Evolutionary conservation across 2,113 vertebrate genomes (phyloP).

Genomic region (Passer domesticus): DNA sequence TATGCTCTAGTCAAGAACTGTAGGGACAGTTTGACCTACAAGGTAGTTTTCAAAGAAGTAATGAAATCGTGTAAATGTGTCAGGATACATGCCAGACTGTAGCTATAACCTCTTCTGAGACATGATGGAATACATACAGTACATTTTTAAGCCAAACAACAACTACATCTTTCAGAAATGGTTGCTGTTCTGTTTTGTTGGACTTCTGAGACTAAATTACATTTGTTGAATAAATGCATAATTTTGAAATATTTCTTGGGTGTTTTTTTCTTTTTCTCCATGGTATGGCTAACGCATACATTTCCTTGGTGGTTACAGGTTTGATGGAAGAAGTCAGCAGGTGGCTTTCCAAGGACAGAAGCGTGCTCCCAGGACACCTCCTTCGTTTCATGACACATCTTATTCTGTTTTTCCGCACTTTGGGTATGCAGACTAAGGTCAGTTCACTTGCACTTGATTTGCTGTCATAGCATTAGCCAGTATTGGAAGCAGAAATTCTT

Average conservation of each 20-base stretch:
- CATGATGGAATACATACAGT: background rate
- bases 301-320: constrained; percentile 72
- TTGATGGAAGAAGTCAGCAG: constrained; percentile 90
- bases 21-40: background rate
- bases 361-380: constrained; percentile 86
- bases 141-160: background rate
- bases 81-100: background rate
- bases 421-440: constrained; percentile 93
- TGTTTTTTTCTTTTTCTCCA: background rate
- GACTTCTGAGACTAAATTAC: background rate
- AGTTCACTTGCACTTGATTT: background rate
- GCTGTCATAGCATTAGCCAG: background rate
- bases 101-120: background rate
- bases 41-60: background rate
- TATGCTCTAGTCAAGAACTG: background rate
- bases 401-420: constrained; percentile 88
- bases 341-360: constrained; percentile 84
- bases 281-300: background rate
- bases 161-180: background rate
- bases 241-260: background rate
- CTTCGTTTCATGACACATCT: constrained; percentile 95
- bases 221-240: background rate
- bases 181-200: background rate
- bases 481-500: background rate
- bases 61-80: background rate